Evolutionary conservation across 2,888 invertebrate species (phyloP).

Genomic region (Drosophila sordidula): DNA sequence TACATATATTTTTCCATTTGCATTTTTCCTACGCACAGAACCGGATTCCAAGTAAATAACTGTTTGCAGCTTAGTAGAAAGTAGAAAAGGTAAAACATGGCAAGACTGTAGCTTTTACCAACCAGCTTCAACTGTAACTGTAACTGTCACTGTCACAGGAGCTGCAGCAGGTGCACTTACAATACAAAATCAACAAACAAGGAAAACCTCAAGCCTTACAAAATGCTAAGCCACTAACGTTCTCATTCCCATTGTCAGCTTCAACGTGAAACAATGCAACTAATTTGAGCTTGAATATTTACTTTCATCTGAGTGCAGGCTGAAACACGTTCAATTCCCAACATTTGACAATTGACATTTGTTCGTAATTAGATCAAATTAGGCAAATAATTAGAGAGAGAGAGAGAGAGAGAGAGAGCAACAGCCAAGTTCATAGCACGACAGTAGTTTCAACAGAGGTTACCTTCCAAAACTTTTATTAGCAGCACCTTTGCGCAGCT

Average conservation of each 20-base stretch:
- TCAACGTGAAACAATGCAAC: slow-evolving; percentile 60
- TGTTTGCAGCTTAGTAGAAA: slow-evolving; percentile 22
- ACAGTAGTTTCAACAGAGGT: slow-evolving; percentile 4
- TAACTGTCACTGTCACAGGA: slow-evolving; percentile 19
- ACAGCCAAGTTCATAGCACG: slow-evolving; percentile 9
- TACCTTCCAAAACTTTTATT: slow-evolving; percentile 35
- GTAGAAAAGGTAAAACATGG: slow-evolving; percentile 16
- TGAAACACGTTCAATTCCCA: slow-evolving; percentile 13
- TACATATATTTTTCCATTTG: slow-evolving; percentile 8
- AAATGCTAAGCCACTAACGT: slow-evolving; percentile 12
- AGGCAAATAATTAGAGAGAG: slow-evolving; percentile 56
- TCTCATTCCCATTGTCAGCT: slow-evolving; percentile 31
- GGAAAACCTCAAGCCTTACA: slow-evolving; percentile 12
- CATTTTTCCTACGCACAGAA: slow-evolving; percentile 23
- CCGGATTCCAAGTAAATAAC: slow-evolving; percentile 32
- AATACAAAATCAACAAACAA: slow-evolving; percentile 22
- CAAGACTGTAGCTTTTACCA: slow-evolving; percentile 2
- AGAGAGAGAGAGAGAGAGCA: slow-evolving; percentile 27
- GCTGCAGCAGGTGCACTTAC: slow-evolving; percentile 39
- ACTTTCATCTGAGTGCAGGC: slow-evolving; percentile 1
- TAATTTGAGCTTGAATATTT: slow-evolving; percentile 54
- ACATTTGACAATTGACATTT: slow-evolving; percentile 36
- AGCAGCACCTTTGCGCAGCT: slow-evolving; percentile 48
- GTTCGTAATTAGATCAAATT: slow-evolving; percentile 66
- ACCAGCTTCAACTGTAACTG: slow-evolving; percentile 24